Conservation (phyloP, 2,797 vertebrate genomes). For the Otus scops region DNA sequence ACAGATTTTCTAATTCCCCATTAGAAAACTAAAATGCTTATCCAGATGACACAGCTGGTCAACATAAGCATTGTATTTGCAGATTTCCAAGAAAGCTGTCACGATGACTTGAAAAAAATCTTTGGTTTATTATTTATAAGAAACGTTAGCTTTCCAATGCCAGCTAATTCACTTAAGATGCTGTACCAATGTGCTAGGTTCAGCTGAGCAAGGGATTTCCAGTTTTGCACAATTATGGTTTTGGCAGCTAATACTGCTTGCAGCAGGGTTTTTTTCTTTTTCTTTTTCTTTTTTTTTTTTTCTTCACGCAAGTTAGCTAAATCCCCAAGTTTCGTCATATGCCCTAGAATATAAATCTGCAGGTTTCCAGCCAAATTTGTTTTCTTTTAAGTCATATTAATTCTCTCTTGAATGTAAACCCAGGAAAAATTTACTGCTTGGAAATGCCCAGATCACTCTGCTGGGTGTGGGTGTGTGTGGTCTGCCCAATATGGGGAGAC, state of each 20-base stretch:
- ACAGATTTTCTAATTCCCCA: not conserved
- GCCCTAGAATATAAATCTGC: not conserved
- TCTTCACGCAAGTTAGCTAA: not conserved
- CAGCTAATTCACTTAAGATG: conserved; percentile 56
- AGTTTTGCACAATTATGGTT: conserved; percentile 6
- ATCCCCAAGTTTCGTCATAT: not conserved
- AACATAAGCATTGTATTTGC: not conserved
- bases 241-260: conserved; percentile 6
- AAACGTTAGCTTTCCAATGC: not conserved
- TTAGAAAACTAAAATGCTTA: not conserved
- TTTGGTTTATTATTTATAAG: conserved; percentile 33
- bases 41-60: not conserved
- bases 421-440: not conserved
- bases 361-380: not conserved
- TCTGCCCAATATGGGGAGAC: not conserved
- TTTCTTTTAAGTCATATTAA: not conserved
- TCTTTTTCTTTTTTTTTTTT: not conserved
- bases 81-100: conserved; percentile 54
- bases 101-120: not conserved
- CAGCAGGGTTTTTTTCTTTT: not conserved
- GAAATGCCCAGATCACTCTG: not conserved
- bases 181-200: not conserved
- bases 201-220: conserved; percentile 42
- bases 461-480: not conserved
- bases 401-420: not conserved